A percentile compares a stretch with the other conserved stretches of the same genome.
Conservation (phyloP, 2,797 vertebrate genomes). For the Microcaecilia unicolor region DNA sequence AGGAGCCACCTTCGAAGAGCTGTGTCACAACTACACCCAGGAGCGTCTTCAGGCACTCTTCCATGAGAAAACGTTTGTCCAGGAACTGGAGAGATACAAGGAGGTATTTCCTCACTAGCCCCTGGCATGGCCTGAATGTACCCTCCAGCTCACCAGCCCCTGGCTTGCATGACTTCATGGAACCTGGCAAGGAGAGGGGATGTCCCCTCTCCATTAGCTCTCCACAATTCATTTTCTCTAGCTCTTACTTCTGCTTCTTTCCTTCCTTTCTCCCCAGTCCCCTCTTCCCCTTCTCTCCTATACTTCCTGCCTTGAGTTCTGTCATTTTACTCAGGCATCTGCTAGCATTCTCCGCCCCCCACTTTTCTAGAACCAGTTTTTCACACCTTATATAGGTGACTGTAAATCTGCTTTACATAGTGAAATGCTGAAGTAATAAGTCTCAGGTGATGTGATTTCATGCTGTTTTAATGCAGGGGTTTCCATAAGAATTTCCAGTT, state of each 20-base stretch:
- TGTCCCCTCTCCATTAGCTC: too few relatives aligned
- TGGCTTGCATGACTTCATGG: too few relatives aligned
- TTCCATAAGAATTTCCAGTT: neutral
- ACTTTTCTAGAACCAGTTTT: too few relatives aligned
- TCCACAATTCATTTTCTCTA: too few relatives aligned
- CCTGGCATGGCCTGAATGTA: too few relatives aligned
- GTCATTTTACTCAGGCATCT: too few relatives aligned
- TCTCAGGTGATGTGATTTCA: too few relatives aligned
- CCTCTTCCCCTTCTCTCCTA: rapidly evolving
- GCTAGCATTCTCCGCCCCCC: too few relatives aligned
- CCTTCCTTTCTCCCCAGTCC: neutral
- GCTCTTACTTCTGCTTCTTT: too few relatives aligned
- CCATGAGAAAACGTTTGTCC: slow-evolving; percentile 82
- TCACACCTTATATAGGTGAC: neutral
- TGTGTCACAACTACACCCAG: slow-evolving; percentile 95
- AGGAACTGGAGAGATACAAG: slow-evolving; percentile 88
- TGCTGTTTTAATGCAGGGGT: neutral
- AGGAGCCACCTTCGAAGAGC: slow-evolving; percentile 88
- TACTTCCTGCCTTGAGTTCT: too few relatives aligned
- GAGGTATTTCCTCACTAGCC: slow-evolving; percentile 67
- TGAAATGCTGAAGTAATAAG: neutral
- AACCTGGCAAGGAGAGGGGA: neutral
- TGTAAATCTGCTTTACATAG: neutral
- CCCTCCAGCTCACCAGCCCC: too few relatives aligned
- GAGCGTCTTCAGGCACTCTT: slow-evolving; percentile 90